A percentile compares a stretch with the other conserved stretches of the same genome.
These are phyloP conservation scores for Leptoteleia sp. DNA, from an alignment of 1,140 invertebrate species.

Conservation along the genomic window DNA sequence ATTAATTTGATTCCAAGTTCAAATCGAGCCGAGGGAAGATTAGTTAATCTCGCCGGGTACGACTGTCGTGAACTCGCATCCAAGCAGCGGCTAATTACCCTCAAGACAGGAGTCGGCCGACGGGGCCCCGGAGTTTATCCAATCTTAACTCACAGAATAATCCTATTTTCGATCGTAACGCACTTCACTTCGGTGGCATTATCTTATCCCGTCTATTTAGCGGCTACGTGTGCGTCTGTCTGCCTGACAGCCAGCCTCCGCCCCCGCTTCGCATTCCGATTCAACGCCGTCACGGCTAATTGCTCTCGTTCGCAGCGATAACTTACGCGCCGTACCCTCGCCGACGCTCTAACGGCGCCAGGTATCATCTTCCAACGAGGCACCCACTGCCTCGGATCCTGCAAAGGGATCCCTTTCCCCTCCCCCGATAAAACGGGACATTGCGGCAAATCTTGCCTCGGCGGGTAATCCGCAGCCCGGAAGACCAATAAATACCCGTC, in stretches of 20 bases:
- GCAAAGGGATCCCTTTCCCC: constrained; percentile 17
- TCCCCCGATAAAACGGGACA: constrained; percentile 10
- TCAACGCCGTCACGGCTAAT: constrained; percentile 70
- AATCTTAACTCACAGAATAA: constrained; percentile 74
- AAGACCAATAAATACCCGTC: constrained; percentile 57
- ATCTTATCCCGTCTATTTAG: constrained; percentile 66
- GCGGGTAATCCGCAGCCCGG: constrained; percentile 38
- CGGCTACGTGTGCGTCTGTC: constrained; percentile 47
- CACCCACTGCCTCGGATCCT: not conserved
- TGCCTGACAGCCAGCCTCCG: constrained; percentile 23
- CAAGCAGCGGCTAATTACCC: constrained; percentile 73
- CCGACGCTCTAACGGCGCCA: constrained; percentile 33
- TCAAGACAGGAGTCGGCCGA: constrained; percentile 69
- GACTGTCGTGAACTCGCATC: constrained; percentile 64
- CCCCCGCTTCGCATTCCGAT: constrained; percentile 42
- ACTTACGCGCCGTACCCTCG: constrained; percentile 70
- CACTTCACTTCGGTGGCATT: constrained; percentile 55
- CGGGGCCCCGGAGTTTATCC: constrained; percentile 69
- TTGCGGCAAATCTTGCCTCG: constrained; percentile 55
- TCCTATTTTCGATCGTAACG: constrained; percentile 72
- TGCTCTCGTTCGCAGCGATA: constrained; percentile 69
- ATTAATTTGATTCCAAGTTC: constrained; percentile 65
- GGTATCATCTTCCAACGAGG: constrained; percentile 47
- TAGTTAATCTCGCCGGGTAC: constrained; percentile 61
- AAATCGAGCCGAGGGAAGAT: constrained; percentile 59